Evolutionary conservation across 2,113 vertebrate genomes (phyloP), one percentile per base, ranked within the genome.

Genomic region (Hemichromis elongatus): DNA sequence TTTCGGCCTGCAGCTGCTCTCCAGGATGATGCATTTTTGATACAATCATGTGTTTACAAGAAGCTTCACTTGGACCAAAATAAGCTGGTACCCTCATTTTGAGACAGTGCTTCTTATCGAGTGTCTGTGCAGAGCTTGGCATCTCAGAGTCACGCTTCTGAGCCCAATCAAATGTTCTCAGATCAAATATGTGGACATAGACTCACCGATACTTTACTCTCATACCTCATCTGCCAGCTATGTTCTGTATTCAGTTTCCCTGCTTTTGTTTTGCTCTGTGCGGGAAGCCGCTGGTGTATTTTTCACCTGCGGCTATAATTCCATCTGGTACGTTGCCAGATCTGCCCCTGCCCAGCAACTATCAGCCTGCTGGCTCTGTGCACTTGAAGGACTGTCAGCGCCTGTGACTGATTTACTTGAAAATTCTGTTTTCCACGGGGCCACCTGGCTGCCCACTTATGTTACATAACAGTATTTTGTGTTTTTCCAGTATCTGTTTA

Each of bases 241-340:
- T 28, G n/a, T 1, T 7, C 59, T 87, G 68, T 50, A 50, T 73
- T 73, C 1, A 24, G 54, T 18, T 53, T 57, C 7, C n/a, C 57
- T 35, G 9, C 5, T 26, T 14, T 79, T 87, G 73, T 89, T 73
- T 19, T 73, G 9, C 24, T 73, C 68, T 30, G 24, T 47, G 0
- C 28, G 68, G 68, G 1, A 73, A 47, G 42, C 9, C 47, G 24
- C 42, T 73, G 16, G 9, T 50, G 68, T 73, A 28, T 73, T 28
- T 73, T 73, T 73, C 42, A 47, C 68, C 24, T 45, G 50, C 0
- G 12, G 75, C 61, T 75, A 12, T 83, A 82, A 84, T 13, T 86
- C 86, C 19, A 10, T 73, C 77, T 79, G 83, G 13, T 82, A 77
- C 57, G 82, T 73, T 88, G 87, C 86, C 88, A 80, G 53, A 75